Conservation (phyloP, 2,113 vertebrate species). For the Ceyx cyanopectus region DNA sequence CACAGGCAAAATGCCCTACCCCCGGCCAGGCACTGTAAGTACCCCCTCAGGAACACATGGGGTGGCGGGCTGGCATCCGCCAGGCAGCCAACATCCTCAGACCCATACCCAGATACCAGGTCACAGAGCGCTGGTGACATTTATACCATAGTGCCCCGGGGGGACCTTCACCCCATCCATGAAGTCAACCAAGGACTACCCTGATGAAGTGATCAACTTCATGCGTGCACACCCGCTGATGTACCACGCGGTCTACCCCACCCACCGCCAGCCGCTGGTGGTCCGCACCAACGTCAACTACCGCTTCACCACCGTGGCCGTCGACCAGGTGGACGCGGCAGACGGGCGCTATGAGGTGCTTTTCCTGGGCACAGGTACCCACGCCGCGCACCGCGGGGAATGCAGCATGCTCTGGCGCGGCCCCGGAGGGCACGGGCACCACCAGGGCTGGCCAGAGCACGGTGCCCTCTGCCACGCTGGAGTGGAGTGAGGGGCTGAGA, state of each 20-base stretch:
- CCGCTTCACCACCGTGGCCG: constrained; percentile 95
- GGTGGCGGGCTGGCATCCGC: accelerated
- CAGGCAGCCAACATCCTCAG: accelerated
- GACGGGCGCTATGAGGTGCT: constrained; percentile 98
- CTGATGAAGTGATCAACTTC: constrained; percentile 98
- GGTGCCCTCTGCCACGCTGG: neutral
- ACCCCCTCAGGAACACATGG: accelerated
- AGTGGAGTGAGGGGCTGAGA: neutral
- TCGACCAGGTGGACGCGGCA: constrained; percentile 97
- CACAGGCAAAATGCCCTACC: constrained; percentile 97
- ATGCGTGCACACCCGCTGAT: constrained; percentile 97
- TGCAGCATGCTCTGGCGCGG: constrained; percentile 62
- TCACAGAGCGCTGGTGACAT: neutral
- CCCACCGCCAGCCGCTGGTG: constrained; percentile 95
- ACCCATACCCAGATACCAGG: accelerated
- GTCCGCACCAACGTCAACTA: constrained; percentile 95
- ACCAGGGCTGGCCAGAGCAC: constrained; percentile 34
- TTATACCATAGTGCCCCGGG: constrained; percentile 88
- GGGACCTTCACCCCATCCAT: constrained; percentile 97
- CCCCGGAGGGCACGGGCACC: constrained; percentile 30
- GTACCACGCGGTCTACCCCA: constrained; percentile 93
- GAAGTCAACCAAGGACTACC: constrained; percentile 99
- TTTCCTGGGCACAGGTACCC: constrained; percentile 98
- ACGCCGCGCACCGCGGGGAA: constrained; percentile 73
- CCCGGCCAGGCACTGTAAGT: constrained; percentile 94